These are phyloP conservation scores for Bombus soroeensis DNA, from an alignment of 1,140 invertebrate species.

Conservation along the genomic window DNA sequence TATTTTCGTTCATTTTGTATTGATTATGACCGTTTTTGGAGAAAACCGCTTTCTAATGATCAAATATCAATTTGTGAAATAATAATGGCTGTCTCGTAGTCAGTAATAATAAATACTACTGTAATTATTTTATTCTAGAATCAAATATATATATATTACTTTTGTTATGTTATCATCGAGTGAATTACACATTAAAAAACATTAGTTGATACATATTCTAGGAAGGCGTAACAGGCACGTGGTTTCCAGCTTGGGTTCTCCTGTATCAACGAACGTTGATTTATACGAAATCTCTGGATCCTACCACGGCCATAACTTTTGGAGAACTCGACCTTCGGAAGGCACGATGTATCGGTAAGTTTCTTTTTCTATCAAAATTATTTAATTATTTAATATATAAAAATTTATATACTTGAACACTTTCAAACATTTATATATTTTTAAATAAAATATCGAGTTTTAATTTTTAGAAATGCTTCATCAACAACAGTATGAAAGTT, in stretches of 20 bases:
- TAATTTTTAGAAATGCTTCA: too few relatives aligned
- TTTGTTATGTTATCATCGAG: too few relatives aligned
- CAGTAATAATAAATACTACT: neutral
- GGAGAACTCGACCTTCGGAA: constrained; percentile 90
- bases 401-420: too few relatives aligned
- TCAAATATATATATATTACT: too few relatives aligned
- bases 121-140: too few relatives aligned
- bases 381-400: too few relatives aligned
- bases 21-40: neutral
- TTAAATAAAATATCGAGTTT: too few relatives aligned
- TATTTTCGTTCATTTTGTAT: neutral
- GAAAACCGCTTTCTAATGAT: constrained; percentile 16
- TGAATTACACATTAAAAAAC: neutral
- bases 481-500: too few relatives aligned
- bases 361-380: constrained; percentile 6
- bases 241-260: constrained; percentile 91
- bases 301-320: constrained; percentile 78
- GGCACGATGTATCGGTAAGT: constrained; percentile 90
- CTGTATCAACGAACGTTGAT: constrained; percentile 87
- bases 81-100: neutral
- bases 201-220: constrained; percentile 64
- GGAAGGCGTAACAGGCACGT: constrained; percentile 87
- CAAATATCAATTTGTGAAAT: neutral
- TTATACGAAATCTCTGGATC: constrained; percentile 83
- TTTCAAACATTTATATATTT: too few relatives aligned